These are phyloP conservation scores for Brotula barbata DNA, from an alignment of 2,797 vertebrate genomes.

Conservation along the genomic window DNA sequence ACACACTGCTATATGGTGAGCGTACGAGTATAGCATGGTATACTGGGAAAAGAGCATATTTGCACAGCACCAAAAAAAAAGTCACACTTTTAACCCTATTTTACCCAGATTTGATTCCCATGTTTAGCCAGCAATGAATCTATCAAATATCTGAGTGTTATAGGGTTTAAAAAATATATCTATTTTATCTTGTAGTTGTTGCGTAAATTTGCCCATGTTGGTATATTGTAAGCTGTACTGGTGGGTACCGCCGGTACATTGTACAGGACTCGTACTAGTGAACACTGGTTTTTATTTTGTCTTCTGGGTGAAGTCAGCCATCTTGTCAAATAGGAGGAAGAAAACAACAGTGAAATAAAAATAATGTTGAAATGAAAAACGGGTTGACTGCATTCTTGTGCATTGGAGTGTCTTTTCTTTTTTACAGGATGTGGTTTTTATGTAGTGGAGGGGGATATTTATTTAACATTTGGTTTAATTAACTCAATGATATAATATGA, in stretches of 20 bases:
- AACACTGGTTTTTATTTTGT: constrained; percentile 82
- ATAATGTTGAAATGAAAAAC: constrained; percentile 54
- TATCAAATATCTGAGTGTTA: constrained; percentile 48
- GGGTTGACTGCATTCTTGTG: constrained; percentile 10
- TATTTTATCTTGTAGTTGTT: constrained; percentile 75
- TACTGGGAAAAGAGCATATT: constrained; percentile 70
- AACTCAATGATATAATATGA: no score
- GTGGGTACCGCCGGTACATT: constrained; percentile 75
- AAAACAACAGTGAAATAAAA: constrained; percentile 62
- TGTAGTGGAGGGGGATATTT: no score
- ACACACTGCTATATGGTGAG: constrained; percentile 58
- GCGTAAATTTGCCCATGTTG: constrained; percentile 75
- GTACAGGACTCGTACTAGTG: constrained; percentile 76
- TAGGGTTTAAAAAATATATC: constrained; percentile 56
- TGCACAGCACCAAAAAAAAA: constrained; percentile 72
- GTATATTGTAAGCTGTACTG: constrained; percentile 76
- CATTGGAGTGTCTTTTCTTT: constrained; percentile 19
- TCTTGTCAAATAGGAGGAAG: constrained; percentile 68
- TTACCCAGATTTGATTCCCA: constrained; percentile 54
- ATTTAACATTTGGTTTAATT: no score
- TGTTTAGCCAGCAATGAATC: constrained; percentile 59
- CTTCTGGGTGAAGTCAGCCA: constrained; percentile 64
- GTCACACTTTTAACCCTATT: constrained; percentile 45
- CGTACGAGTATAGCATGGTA: constrained; percentile 63
- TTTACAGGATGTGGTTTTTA: no score